phyloP scores from a whole-genome alignment of 2,888 invertebrate species.

The Zonitis immaculata region DNA sequence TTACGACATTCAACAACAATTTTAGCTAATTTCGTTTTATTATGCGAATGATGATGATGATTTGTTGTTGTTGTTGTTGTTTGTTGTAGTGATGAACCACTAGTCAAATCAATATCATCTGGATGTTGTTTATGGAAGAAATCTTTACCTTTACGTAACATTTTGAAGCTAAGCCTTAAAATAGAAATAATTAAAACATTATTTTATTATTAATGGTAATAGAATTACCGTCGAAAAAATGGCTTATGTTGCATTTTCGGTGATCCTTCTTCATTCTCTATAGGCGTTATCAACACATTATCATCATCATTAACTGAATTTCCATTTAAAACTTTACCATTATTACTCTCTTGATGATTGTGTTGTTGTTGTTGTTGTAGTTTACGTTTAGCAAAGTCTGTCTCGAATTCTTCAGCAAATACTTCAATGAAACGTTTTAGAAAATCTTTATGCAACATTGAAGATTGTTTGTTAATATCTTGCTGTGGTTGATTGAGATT shows the following conservation, averaged over 20 bases:
- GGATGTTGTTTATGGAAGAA: slow-evolving; percentile 88
- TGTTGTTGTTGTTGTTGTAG: slow-evolving; percentile 32
- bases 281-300: slow-evolving; percentile 45
- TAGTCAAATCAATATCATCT: slow-evolving; percentile 66
- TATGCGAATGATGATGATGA: slow-evolving; percentile 51
- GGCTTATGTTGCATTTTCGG: slow-evolving; percentile 78
- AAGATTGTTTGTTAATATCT: too few relatives aligned
- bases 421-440: slow-evolving; percentile 77
- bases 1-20: slow-evolving; percentile 91
- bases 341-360: slow-evolving; percentile 19
- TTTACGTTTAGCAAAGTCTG: slow-evolving; percentile 62
- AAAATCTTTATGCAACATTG: slow-evolving; percentile 75
- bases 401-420: slow-evolving; percentile 81
- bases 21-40: slow-evolving; percentile 82
- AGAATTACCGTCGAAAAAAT: slow-evolving; percentile 64
- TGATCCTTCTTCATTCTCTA: slow-evolving; percentile 70
- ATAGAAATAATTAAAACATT: not conserved
- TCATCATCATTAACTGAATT: slow-evolving; percentile 48
- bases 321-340: slow-evolving; percentile 49
- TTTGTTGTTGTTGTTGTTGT: slow-evolving; percentile 44
- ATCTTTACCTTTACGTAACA: slow-evolving; percentile 74
- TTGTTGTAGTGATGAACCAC: slow-evolving; percentile 10
- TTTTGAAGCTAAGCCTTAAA: slow-evolving; percentile 75
- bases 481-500: slow-evolving; percentile 41
- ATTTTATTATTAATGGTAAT: not conserved